Conservation (phyloP, 2,797 vertebrate genomes). For the Chiloscyllium punctatum region DNA sequence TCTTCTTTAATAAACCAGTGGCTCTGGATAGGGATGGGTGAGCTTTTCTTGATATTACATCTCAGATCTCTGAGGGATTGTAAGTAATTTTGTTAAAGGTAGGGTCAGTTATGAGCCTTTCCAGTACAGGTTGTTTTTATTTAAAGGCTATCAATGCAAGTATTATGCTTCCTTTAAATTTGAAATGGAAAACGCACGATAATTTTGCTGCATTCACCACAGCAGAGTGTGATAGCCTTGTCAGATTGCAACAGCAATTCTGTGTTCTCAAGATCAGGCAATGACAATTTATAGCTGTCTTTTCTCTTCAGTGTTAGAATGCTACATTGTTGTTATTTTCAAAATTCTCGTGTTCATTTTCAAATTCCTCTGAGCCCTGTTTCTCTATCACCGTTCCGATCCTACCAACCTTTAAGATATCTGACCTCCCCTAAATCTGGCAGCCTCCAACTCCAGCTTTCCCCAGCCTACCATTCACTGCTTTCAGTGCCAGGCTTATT, state of each 20-base stretch:
- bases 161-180: neutral
- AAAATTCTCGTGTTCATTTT: neutral
- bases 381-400: neutral
- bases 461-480: neutral
- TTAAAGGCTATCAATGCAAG: neutral
- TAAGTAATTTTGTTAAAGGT: neutral
- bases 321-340: neutral
- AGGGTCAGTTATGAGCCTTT: neutral
- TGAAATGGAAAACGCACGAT: neutral
- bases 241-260: constrained; percentile 6
- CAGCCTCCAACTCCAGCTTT: neutral
- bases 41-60: neutral
- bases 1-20: neutral
- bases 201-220: neutral
- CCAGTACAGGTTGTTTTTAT: neutral
- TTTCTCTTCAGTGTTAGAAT: neutral
- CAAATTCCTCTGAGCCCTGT: neutral
- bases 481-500: neutral
- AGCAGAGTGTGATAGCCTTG: neutral
- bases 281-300: neutral
- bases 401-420: neutral
- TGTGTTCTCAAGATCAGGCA: neutral
- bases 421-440: neutral
- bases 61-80: neutral
- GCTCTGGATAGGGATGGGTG: neutral